These are phyloP conservation scores for Microcebus lehilahytsara DNA, from an alignment of 2,113 vertebrate genomes.

Conservation along the genomic window DNA sequence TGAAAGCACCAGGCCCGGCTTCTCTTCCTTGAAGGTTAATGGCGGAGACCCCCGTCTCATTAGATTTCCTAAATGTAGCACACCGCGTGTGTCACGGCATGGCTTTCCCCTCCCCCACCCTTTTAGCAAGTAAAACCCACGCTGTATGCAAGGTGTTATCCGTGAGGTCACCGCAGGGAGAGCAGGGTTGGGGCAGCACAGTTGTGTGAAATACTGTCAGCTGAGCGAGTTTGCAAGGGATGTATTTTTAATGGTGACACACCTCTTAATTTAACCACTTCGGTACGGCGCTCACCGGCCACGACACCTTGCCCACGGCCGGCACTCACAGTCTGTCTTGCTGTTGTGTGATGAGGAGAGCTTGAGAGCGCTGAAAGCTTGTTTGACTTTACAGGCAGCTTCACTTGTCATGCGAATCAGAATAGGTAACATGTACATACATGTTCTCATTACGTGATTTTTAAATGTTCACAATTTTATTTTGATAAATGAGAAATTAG, in stretches of 20 bases:
- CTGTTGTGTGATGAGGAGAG: no score
- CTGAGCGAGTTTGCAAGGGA: not conserved
- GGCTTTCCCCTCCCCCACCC: not conserved
- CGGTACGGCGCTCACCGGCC: no score
- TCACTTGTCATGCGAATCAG: no score
- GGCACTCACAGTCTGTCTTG: no score
- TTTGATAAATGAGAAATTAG: no score
- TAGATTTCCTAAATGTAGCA: slow-evolving; percentile 85
- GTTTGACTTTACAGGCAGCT: no score
- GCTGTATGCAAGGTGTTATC: slow-evolving; percentile 27
- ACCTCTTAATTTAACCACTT: slow-evolving; percentile 48
- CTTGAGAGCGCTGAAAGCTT: no score
- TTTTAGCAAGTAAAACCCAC: not conserved
- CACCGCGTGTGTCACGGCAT: slow-evolving; percentile 85
- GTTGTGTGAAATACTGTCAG: not conserved
- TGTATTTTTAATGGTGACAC: not conserved
- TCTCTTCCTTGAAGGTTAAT: slow-evolving; percentile 93
- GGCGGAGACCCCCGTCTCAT: slow-evolving; percentile 86
- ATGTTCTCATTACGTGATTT: no score
- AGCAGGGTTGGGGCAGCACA: not conserved
- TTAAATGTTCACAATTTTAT: no score
- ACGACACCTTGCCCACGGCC: no score
- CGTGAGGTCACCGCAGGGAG: not conserved
- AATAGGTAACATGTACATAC: no score
- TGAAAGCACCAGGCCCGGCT: slow-evolving; percentile 88